A percentile compares a stretch with the other conserved stretches of the same genome.
These are phyloP conservation scores for Poecilia picta DNA, from an alignment of 2,797 vertebrate species.

Conservation along the genomic window DNA sequence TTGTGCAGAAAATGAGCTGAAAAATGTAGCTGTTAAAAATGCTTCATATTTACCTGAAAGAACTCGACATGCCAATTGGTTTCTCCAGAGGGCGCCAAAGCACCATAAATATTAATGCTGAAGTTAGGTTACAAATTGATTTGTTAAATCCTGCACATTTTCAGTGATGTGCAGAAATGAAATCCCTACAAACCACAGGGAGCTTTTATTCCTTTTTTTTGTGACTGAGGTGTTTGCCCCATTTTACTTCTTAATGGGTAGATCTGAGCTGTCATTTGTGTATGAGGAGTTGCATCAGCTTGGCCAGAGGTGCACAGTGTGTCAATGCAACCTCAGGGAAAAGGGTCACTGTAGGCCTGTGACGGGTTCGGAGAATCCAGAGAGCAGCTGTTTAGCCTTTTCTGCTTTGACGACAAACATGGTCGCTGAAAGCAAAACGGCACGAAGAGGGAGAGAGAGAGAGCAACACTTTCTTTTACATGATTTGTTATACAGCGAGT, in stretches of 20 bases:
- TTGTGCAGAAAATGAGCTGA: not conserved
- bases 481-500: not conserved
- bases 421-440: conserved; percentile 17
- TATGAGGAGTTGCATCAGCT: conserved; percentile 26
- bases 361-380: conserved; percentile 28
- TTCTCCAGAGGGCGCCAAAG: conserved; percentile 67
- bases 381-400: conserved; percentile 33
- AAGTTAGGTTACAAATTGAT: not conserved
- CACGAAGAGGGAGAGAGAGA: not conserved
- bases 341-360: conserved; percentile 35
- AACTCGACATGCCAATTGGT: conserved; percentile 2
- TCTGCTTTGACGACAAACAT: conserved; percentile 22
- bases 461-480: conserved; percentile 14
- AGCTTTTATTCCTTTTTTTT: not conserved
- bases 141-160: not conserved
- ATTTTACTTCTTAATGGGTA: not conserved
- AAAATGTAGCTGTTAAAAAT: not conserved
- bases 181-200: too few relatives aligned
- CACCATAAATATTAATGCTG: conserved; percentile 6
- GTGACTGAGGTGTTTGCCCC: not conserved
- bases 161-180: not conserved
- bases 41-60: not conserved
- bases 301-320: conserved; percentile 14
- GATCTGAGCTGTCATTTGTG: conserved; percentile 19
- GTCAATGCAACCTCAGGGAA: conserved; percentile 24